Conservation (phyloP, 2,113 vertebrate species). For the Albula goreensis region DNA sequence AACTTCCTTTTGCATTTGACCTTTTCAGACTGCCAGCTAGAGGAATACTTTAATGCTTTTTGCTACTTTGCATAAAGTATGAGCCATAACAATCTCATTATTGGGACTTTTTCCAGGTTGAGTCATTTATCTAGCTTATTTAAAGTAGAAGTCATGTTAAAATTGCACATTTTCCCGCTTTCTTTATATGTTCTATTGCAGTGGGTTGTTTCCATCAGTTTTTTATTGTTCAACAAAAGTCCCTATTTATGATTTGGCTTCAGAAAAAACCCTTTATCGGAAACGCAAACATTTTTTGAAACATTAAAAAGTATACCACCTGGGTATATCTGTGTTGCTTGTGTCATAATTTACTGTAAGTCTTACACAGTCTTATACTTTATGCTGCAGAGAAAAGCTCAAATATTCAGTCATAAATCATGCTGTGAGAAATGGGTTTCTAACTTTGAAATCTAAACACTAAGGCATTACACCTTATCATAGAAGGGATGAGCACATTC, state of each 20-base stretch:
- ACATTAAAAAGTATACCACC: neutral
- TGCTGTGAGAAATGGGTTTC: neutral
- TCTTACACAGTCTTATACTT: neutral
- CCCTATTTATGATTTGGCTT: neutral
- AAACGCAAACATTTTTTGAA: neutral
- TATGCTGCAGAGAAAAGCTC: neutral
- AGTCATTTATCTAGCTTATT: neutral
- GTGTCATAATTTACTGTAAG: neutral
- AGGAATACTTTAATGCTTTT: neutral
- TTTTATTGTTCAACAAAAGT: neutral
- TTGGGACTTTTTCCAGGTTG: neutral
- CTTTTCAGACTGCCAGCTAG: too few relatives aligned
- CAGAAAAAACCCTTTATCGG: neutral
- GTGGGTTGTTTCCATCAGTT: too few relatives aligned
- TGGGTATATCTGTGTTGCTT: neutral
- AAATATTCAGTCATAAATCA: neutral
- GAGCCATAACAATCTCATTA: neutral
- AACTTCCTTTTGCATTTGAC: neutral
- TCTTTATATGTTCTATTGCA: too few relatives aligned
- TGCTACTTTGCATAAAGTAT: neutral
- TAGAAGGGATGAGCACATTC: neutral
- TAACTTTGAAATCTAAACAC: neutral
- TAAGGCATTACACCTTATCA: neutral
- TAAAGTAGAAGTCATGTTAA: neutral
- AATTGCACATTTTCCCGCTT: neutral